Conservation (phyloP, 2,888 invertebrate species). For the Tuta absoluta region DNA sequence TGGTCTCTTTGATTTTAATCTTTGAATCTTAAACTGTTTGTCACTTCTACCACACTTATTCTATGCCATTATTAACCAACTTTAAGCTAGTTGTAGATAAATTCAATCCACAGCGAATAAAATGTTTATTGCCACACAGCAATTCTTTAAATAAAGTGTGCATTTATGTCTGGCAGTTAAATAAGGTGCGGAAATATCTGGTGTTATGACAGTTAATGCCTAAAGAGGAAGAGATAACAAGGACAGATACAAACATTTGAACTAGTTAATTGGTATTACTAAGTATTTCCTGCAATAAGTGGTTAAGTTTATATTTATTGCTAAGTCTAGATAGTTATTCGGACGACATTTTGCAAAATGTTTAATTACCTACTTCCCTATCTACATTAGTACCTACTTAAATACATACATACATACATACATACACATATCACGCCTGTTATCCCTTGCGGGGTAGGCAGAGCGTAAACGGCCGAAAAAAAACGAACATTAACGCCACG, state of each 20-base stretch:
- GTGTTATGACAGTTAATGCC: constrained; percentile 13
- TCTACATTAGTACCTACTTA: no score
- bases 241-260: neutral
- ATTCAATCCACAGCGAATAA: neutral
- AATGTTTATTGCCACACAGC: neutral
- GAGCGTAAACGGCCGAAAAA: no score
- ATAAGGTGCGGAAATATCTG: neutral
- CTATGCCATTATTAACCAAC: no score
- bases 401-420: no score
- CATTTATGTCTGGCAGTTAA: constrained; percentile 2
- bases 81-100: neutral
- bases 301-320: neutral
- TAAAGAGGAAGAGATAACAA: constrained; percentile 1
- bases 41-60: no score
- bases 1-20: no score
- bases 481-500: no score
- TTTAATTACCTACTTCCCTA: no score
- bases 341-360: neutral
- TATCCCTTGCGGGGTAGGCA: no score
- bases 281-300: neutral
- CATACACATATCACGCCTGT: no score
- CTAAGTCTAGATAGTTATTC: neutral
- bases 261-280: neutral
- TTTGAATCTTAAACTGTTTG: no score
- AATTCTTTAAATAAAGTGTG: neutral